Conservation (phyloP, 2,113 vertebrate species). For the Eudyptes chrysolophus region DNA sequence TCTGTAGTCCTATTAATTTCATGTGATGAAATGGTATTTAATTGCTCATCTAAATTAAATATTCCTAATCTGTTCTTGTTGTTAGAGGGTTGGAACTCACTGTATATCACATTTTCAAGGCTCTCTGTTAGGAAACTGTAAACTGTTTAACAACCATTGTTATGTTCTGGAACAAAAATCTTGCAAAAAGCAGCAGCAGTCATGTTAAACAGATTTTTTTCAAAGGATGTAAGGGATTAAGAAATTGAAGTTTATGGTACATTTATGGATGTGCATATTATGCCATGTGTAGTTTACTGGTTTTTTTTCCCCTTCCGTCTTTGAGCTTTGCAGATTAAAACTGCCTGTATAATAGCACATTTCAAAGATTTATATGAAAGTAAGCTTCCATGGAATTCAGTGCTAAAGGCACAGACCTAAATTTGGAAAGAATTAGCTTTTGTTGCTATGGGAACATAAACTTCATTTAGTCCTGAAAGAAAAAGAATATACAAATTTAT, state of each 20-base stretch:
- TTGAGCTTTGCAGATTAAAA: not conserved
- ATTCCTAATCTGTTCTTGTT: not conserved
- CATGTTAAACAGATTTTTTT: not conserved
- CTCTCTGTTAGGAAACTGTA: not conserved
- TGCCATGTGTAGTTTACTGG: not conserved
- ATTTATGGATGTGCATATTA: not conserved
- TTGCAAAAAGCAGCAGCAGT: not conserved
- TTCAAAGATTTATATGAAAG: constrained; percentile 23
- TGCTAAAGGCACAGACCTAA: constrained; percentile 38
- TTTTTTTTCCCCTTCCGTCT: not conserved
- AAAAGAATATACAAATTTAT: constrained; percentile 43
- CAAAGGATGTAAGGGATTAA: not conserved
- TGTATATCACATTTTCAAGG: not conserved
- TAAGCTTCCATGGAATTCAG: constrained; percentile 28
- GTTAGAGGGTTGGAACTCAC: not conserved
- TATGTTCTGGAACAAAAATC: not conserved
- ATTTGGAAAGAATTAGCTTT: constrained; percentile 58
- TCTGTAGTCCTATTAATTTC: not conserved
- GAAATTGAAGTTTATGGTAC: not conserved
- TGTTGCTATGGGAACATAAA: constrained; percentile 56
- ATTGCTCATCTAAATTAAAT: not conserved
- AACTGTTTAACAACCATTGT: not conserved
- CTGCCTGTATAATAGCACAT: not conserved
- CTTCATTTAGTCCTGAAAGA: constrained; percentile 48
- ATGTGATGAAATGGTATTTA: not conserved